These are phyloP conservation scores for Drosophila quinaria DNA, from an alignment of 2,888 invertebrate species.

Conservation along the genomic window DNA sequence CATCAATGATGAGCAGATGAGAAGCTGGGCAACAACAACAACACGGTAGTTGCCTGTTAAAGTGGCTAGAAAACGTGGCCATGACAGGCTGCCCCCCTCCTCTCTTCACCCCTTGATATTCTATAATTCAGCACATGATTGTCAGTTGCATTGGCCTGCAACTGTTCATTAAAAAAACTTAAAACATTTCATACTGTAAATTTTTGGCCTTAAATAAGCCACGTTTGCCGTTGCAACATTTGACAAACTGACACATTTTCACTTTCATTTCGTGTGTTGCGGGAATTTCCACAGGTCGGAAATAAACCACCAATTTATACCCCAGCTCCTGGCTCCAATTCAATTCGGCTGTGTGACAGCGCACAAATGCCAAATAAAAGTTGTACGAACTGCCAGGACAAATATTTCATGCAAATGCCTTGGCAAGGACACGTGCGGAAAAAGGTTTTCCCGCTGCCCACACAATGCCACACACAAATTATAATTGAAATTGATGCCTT, in stretches of 20 bases:
- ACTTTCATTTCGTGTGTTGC: conserved; percentile 33
- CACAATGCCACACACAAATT: conserved; percentile 40
- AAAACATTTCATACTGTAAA: not conserved
- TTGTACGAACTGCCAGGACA: conserved; percentile 32
- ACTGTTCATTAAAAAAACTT: conserved; percentile 6
- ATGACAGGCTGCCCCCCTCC: conserved; percentile 37
- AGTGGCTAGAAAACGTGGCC: conserved; percentile 61
- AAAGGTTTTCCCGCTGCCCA: conserved; percentile 60
- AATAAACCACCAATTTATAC: conserved; percentile 15
- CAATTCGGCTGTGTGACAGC: conserved; percentile 39
- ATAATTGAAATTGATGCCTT: conserved; percentile 76
- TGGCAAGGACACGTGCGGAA: conserved; percentile 66
- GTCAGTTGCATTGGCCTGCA: conserved; percentile 25
- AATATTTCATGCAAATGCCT: conserved; percentile 67
- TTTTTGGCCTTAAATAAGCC: conserved; percentile 16
- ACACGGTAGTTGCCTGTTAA: conserved; percentile 35
- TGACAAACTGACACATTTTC: conserved; percentile 40
- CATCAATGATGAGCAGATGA: conserved; percentile 72
- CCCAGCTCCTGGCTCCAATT: conserved; percentile 6
- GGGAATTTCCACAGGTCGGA: conserved; percentile 23
- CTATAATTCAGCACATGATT: conserved; percentile 4
- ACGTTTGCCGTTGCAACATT: not conserved
- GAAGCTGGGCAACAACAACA: conserved; percentile 1
- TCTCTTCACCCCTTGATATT: not conserved
- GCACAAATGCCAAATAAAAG: conserved; percentile 49